phyloP scores from a whole-genome alignment of 1,140 invertebrate species.

The Halesus radiatus region DNA sequence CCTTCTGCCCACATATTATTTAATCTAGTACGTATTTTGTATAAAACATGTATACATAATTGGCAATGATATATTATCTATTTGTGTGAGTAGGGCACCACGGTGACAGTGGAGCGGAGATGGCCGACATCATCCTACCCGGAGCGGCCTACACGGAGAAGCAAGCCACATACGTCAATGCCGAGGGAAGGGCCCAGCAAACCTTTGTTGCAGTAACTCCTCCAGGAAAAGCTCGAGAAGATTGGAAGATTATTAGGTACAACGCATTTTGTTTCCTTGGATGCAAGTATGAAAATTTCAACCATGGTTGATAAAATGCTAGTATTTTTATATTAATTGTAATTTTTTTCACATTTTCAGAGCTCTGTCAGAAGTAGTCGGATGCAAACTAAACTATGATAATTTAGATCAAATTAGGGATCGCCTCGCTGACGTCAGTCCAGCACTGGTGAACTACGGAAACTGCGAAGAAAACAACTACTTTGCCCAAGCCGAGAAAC shows the following conservation, averaged over 20 bases:
- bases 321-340: no score
- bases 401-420: slow-evolving; percentile 86
- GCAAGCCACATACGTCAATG: slow-evolving; percentile 96
- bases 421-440: slow-evolving; percentile 88
- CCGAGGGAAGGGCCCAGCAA: slow-evolving; percentile 96
- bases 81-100: slow-evolving; percentile 83
- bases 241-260: slow-evolving; percentile 97
- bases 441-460: slow-evolving; percentile 89
- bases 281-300: no score
- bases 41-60: no score
- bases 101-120: slow-evolving; percentile 92
- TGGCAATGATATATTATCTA: neutral
- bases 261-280: neutral
- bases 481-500: slow-evolving; percentile 80
- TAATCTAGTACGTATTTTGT: no score
- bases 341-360: slow-evolving; percentile 58
- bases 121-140: slow-evolving; percentile 95
- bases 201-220: slow-evolving; percentile 92
- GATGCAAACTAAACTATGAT: slow-evolving; percentile 90
- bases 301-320: no score
- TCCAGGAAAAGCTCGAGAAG: slow-evolving; percentile 93
- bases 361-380: slow-evolving; percentile 82
- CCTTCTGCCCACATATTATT: no score
- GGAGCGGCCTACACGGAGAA: slow-evolving; percentile 99
- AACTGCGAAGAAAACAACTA: slow-evolving; percentile 88